Conservation (phyloP, 2,797 vertebrate genomes). For the Brachymystax lenok region DNA sequence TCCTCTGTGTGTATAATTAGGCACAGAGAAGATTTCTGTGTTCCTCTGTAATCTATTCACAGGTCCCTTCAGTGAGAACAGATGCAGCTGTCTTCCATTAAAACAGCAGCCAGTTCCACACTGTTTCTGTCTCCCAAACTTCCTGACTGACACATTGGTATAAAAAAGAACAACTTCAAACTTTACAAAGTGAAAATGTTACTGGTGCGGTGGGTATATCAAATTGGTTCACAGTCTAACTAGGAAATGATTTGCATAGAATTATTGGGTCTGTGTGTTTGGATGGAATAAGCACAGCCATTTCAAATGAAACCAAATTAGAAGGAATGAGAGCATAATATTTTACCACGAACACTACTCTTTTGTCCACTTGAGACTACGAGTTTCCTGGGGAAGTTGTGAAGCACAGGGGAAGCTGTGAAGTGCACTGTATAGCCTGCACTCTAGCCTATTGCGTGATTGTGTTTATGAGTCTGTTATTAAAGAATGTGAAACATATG, state of each 20-base stretch:
- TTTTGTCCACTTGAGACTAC: too few relatives aligned
- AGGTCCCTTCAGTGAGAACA: constrained; percentile 22
- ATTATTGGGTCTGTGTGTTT: constrained; percentile 33
- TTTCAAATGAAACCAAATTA: constrained; percentile 54
- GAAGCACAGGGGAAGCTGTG: too few relatives aligned
- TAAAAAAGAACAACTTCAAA: constrained; percentile 43
- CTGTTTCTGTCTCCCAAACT: constrained; percentile 16
- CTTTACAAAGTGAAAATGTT: constrained; percentile 21
- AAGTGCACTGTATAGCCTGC: too few relatives aligned
- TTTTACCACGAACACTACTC: too few relatives aligned
- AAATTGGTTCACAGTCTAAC: constrained; percentile 47
- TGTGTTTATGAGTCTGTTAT: too few relatives aligned
- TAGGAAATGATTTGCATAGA: constrained; percentile 46
- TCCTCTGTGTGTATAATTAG: constrained; percentile 26
- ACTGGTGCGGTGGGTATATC: constrained; percentile 18
- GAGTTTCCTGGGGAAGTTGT: too few relatives aligned
- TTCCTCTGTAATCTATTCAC: not conserved
- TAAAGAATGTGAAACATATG: too few relatives aligned
- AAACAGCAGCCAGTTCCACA: constrained; percentile 1
- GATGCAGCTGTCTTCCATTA: constrained; percentile 27
- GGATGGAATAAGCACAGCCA: constrained; percentile 28
- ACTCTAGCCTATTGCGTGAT: too few relatives aligned
- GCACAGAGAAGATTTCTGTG: not conserved
- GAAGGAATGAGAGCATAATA: not conserved
- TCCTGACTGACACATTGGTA: constrained; percentile 32